These are phyloP conservation scores for Apamea crenata DNA, from an alignment of 2,888 invertebrate species.

Conservation along the genomic window DNA sequence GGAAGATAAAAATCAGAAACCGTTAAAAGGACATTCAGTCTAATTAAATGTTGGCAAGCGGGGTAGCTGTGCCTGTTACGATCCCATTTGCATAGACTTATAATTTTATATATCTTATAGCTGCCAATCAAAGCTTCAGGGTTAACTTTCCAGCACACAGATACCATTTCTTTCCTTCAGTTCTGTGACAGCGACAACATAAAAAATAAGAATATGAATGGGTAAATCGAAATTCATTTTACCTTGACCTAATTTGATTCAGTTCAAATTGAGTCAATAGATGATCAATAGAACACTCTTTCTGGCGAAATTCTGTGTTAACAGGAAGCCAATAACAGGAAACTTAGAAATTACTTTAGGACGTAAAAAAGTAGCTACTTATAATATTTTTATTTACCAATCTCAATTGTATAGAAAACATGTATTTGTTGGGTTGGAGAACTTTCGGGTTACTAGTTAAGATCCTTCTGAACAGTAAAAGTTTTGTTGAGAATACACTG, in stretches of 20 bases:
- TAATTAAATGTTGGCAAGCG: neutral
- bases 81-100: neutral
- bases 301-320: slow-evolving; percentile 37
- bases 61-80: slow-evolving; percentile 15
- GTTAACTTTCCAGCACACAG: slow-evolving; percentile 2
- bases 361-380: slow-evolving; percentile 35
- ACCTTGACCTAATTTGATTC: slow-evolving; percentile 67
- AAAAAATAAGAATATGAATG: slow-evolving; percentile 21
- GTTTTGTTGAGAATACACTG: slow-evolving; percentile 77
- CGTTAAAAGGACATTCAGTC: neutral
- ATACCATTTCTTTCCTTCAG: slow-evolving; percentile 2
- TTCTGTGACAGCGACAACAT: slow-evolving; percentile 9
- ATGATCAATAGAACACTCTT: slow-evolving; percentile 51
- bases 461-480: slow-evolving; percentile 68
- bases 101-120: slow-evolving; percentile 3
- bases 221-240: slow-evolving; percentile 39
- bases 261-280: slow-evolving; percentile 53
- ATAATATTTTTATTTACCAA: slow-evolving; percentile 53
- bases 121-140: slow-evolving; percentile 6
- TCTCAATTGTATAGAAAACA: slow-evolving; percentile 56
- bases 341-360: slow-evolving; percentile 46
- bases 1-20: neutral
- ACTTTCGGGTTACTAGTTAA: slow-evolving; percentile 65
- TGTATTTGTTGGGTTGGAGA: slow-evolving; percentile 50
- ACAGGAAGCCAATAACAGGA: slow-evolving; percentile 37